These are phyloP conservation scores for Odobenus rosmarus DNA, from an alignment of 2,113 vertebrate species.

Conservation along the genomic window DNA sequence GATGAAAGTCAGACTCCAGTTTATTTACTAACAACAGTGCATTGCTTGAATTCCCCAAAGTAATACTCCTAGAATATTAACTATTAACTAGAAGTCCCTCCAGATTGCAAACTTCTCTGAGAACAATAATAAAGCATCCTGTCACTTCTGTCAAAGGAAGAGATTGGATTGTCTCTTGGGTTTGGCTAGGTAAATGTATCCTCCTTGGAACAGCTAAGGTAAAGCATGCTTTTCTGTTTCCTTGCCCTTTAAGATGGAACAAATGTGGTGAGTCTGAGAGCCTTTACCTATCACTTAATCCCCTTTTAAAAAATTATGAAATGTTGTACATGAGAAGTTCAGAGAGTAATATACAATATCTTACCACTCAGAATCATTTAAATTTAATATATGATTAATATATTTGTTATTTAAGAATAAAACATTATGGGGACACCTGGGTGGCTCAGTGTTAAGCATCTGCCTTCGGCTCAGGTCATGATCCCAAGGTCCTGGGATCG, in stretches of 20 bases:
- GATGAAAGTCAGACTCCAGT: conserved; percentile 56
- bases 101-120: neutral
- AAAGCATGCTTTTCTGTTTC: neutral
- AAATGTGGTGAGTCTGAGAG: neutral
- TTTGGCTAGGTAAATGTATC: neutral
- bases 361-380: neutral
- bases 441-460: neutral
- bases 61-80: conserved; percentile 30
- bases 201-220: neutral
- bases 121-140: neutral
- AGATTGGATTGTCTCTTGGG: neutral
- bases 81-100: neutral
- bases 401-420: conserved; percentile 56
- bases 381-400: neutral
- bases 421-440: neutral
- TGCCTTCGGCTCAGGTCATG: neutral
- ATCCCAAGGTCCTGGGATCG: neutral
- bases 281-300: neutral
- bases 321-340: neutral
- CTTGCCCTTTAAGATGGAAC: neutral
- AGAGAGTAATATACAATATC: neutral
- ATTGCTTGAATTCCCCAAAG: conserved; percentile 76
- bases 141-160: neutral
- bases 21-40: conserved; percentile 77
- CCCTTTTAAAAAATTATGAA: neutral